Base-by-base conservation (phyloP, 2,888 invertebrate genomes). In the Drosophila peninsularis region DNA sequence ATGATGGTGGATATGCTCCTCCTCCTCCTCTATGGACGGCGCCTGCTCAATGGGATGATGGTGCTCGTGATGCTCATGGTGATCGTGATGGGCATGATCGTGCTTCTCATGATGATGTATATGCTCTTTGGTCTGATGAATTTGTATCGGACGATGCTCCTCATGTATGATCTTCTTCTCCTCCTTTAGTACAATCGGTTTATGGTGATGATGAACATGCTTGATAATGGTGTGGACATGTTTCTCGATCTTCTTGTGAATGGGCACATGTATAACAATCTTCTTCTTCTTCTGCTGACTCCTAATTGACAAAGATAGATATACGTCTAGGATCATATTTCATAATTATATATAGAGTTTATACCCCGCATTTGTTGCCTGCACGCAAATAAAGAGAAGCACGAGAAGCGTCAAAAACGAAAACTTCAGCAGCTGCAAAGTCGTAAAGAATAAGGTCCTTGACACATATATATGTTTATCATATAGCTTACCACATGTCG, bases 131-230 rank as follows among this genome's bases (percentile, higher is more conserved):
- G 91, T 88, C 53, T 83, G 89, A 50, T 85, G 85, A 6, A 85
- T 88, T 54, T 85, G 75, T 24, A 92, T 83, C 47, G 92, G 92
- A 58, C 91, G 91, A 57, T 91, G 87, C 70, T 92, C 92, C 44
- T 92, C 89, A 45, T 92, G 90, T 30, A 92, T 91, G 19, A 91
- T 87, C 75, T 92, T 92, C 74, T 92, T 92, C 68, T 92, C 92
- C 79, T 92, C 92, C 76, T 92, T 92, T n/a, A 92, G 82, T 17
- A 92, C 88, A 66, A 91, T 89, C 36, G 92, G 92, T 79, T 92
- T 92, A 72, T 92, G 92, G 78, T 92, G 92, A 75, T 92, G 92
- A 75, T 92, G 92, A 19, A 92, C 88, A 62, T 92, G 91, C 65
- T 92, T 92, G 3, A 92, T 83, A 21, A 92, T 81, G 2, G 92